Base-by-base conservation (phyloP, 2,113 vertebrate genomes). In the Caracal caracal region DNA sequence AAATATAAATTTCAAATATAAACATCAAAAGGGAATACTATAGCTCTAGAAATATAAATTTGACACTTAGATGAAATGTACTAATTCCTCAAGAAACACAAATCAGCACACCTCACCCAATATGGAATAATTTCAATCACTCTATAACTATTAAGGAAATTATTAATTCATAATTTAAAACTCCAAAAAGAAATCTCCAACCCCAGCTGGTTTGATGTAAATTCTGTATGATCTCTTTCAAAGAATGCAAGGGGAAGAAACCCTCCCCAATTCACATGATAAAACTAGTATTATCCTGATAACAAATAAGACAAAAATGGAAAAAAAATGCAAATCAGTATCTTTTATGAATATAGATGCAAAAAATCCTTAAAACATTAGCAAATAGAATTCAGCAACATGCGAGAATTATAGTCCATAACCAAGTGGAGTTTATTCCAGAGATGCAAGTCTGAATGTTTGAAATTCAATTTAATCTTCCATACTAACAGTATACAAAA, bases 331-430 rank as follows among this genome's bases (percentile, higher is more conserved):
- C 9, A 82, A 90, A 12, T 26, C 6, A 71, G 3, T 47, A 26
- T 66, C 0, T 11, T 6, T 87, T 65, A 1, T 49, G 15, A 87
- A 40, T 86, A 30, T 16, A 86, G 40, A 33, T 65, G 13, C 19
- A 91, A 85, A 85, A 82, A 86, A 66, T 35, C 20, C 20, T 91
- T 87, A 81, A 65, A 81, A 49, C 75, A 66, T 91, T 66, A 40
- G 33, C 75, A 76, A 75, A n/a, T n/a, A 87, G 37, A 82, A 96
- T 61, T 59, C 10, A 79, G 47, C 37, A 87, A 13, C 24, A 59
- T 68, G 19, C 70, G 30, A 71, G 1, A 91, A 65, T 56, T 63
- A 73, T 15, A 61, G 13, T 26, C 10, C 70, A 35, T 90, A 86
- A 86, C 19, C 37, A 90, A 73, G 3, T 68, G 9, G 17, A 1